Conservation (phyloP, 2,797 vertebrate species). For the Siniperca obscura region DNA sequence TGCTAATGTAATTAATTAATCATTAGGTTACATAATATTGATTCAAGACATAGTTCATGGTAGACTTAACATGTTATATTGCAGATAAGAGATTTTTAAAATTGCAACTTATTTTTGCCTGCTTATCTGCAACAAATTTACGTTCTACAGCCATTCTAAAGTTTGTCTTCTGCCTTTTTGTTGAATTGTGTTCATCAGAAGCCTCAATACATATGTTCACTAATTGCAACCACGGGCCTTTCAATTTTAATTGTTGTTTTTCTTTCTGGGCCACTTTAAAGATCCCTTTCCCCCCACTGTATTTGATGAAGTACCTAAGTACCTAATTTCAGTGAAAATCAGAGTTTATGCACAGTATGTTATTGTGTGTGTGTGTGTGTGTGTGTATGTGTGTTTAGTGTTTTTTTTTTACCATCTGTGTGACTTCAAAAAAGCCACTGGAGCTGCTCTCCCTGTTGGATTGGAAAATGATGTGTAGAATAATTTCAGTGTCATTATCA, state of each 20-base stretch:
- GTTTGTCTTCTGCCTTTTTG: background rate
- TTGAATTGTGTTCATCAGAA: background rate
- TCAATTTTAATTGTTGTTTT: background rate
- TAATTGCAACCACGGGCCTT: background rate
- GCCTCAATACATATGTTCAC: background rate
- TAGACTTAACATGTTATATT: background rate
- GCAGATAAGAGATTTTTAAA: background rate
- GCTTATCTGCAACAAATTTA: background rate
- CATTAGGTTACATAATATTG: background rate
- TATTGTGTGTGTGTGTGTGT: background rate
- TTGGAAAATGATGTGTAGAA: background rate
- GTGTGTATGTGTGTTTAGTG: no score
- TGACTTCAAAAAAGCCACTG: no score
- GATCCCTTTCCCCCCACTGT: background rate
- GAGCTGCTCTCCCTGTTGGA: background rate
- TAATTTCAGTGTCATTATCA: conserved; percentile 5
- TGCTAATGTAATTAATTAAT: background rate
- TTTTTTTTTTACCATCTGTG: background rate
- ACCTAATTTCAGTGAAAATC: no score
- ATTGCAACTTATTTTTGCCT: no score
- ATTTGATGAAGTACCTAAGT: background rate
- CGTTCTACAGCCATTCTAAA: no score
- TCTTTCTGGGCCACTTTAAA: background rate
- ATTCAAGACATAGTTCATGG: background rate
- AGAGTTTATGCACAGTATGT: background rate